Evolutionary conservation across 2,888 invertebrate species (phyloP).

Genomic region (Tortrix viridana): DNA sequence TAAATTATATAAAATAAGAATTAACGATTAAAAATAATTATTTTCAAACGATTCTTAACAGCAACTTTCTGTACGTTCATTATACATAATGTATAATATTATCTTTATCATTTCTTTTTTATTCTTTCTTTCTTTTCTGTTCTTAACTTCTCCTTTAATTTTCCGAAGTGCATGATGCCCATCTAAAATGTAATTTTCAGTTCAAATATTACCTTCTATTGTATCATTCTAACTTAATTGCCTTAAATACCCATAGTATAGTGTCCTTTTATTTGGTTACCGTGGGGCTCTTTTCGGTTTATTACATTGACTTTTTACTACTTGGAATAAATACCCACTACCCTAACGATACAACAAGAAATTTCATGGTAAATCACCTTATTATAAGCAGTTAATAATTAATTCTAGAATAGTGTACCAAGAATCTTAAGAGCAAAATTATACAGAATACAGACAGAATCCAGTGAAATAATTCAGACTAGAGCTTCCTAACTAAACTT

Average conservation of each 20-base stretch:
- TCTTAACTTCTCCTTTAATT: neutral
- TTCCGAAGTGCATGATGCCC: conserved; percentile 10
- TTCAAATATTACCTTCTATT: neutral
- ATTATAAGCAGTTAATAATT: neutral
- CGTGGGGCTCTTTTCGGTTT: neutral
- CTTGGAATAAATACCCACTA: neutral
- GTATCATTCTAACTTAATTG: conserved; percentile 9
- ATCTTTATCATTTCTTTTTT: neutral
- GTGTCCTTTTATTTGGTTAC: conserved; percentile 6
- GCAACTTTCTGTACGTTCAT: too few species aligned
- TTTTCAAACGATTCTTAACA: too few species aligned
- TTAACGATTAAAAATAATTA: too few species aligned
- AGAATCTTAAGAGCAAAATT: neutral
- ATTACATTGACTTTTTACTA: conserved; percentile 9
- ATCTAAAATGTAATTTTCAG: conserved; percentile 2
- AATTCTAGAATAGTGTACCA: too few species aligned
- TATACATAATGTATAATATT: too few species aligned
- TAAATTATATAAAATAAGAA: too few species aligned
- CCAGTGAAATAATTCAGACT: conserved; percentile 26
- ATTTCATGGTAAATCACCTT: neutral
- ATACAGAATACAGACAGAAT: conserved; percentile 5
- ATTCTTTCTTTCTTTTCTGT: too few species aligned
- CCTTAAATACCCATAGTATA: neutral
- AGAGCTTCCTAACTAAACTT: conserved; percentile 25
- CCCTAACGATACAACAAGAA: neutral